Evolutionary conservation across 2,797 vertebrate species (phyloP), one percentile per base, ranked within the genome.

Genomic region (Phyllotis vaccarum): DNA sequence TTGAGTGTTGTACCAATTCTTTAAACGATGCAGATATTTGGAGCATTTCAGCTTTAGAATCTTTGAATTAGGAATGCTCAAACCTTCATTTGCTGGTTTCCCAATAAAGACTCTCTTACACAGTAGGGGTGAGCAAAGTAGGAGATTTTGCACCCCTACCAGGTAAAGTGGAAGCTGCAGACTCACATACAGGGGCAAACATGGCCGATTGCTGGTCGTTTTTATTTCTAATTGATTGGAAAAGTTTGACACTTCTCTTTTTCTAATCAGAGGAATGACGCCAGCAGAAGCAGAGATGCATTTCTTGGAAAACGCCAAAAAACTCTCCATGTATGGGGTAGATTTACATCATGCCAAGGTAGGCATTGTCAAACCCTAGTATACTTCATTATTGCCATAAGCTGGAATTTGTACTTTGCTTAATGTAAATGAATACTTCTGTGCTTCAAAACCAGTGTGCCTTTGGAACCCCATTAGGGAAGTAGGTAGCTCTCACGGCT

Each of bases 321-420:
- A 99, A 95, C 98, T 99, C 0, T 99, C 99, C 19, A 99, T 99
- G 99, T 99, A 99, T 34, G 99, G 99, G 75, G 99, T 99, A 81
- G 99, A 99, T 97, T 99, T 99, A 94, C 99, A 99, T 98, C 99
- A 99, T 79, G 99, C 99, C 81, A 99, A 99, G 99, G 99, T 99
- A 98, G 2, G 89, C 52, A 3, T 21, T 96, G 62, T 34, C 72
- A 46, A 74, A 75, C 22, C 29, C 37, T 5, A 11, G 16, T 49
- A 49, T 49, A 4, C 58, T 89, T 75, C 43, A 49, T 60, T 46
- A 7, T 27, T 81, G 43, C 19, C 2, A 0, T 52, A 83, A 79
- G n/a, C 62, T 60, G 58, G 13, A 21, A n/a, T 92, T 91, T 86
- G 85, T 75, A 34, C n/a, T 89, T 83, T 13, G n/a, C 12, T 90